Percentiles rank a stretch among this genome's conserved stretches.
Evolutionary conservation across 2,113 vertebrate species (phyloP).

Genomic region (Cheirogaleus medius): DNA sequence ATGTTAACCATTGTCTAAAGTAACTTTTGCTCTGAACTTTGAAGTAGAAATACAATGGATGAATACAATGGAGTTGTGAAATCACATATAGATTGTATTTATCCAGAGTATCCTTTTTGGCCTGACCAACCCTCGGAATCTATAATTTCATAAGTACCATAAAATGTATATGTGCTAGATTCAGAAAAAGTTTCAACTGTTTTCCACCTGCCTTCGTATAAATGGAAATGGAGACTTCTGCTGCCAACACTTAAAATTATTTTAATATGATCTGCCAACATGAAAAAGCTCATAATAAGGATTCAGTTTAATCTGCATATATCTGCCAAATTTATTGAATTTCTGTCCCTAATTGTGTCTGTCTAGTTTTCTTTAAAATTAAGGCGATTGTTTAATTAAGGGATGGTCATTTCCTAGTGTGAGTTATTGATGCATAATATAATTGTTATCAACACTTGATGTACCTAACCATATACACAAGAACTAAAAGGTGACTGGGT

Average conservation of each 20-base stretch:
- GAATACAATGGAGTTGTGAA: neutral
- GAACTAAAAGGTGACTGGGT: constrained; percentile 17
- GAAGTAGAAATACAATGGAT: constrained; percentile 33
- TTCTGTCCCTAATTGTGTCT: neutral
- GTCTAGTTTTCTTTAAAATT: constrained; percentile 15
- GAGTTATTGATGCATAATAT: constrained; percentile 34
- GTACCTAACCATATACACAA: neutral
- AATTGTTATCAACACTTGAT: constrained; percentile 10
- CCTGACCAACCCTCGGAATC: neutral
- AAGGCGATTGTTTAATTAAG: constrained; percentile 52
- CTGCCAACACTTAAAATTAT: constrained; percentile 41
- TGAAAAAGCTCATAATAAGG: neutral
- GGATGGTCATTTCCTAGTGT: constrained; percentile 16
- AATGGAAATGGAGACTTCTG: neutral
- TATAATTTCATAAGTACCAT: neutral
- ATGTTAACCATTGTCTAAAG: neutral
- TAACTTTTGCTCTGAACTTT: constrained; percentile 34
- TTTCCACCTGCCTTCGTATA: neutral
- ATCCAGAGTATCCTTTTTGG: neutral
- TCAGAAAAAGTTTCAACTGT: neutral
- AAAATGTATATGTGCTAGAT: neutral
- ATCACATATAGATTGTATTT: constrained; percentile 1
- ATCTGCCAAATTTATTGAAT: constrained; percentile 27
- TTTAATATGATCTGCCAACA: neutral
- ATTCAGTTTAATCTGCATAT: neutral